These are phyloP conservation scores for Xestia ashworthii DNA, from an alignment of 2,888 invertebrate genomes.

Conservation along the genomic window DNA sequence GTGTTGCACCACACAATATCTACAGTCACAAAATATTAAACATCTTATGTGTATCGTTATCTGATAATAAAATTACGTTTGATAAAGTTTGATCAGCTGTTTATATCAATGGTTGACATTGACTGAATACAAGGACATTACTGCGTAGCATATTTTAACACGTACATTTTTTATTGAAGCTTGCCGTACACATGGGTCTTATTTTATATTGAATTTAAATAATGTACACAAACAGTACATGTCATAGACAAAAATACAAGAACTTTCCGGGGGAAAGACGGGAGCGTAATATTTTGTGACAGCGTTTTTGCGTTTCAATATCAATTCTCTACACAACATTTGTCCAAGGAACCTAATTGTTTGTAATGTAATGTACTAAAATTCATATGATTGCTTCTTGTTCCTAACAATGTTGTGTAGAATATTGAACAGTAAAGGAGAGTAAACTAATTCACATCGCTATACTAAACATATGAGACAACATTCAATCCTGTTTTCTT, in stretches of 20 bases:
- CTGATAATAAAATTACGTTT: conserved; percentile 62
- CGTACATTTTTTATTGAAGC: conserved; percentile 60
- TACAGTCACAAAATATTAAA: conserved; percentile 79
- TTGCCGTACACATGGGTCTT: conserved; percentile 60
- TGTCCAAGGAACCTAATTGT: conserved; percentile 39
- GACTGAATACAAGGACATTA: conserved; percentile 42
- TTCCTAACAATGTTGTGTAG: conserved; percentile 76
- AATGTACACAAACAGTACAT: conserved; percentile 50
- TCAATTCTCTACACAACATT: conserved; percentile 80
- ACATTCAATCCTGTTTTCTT: conserved; percentile 83
- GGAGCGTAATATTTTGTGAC: conserved; percentile 80
- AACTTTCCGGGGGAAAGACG: conserved; percentile 44
- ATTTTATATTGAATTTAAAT: conserved; percentile 23
- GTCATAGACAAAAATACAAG: conserved; percentile 13
- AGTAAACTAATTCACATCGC: conserved; percentile 80
- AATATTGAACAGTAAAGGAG: conserved; percentile 79
- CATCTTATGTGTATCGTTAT: conserved; percentile 65
- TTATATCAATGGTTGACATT: conserved; percentile 50
- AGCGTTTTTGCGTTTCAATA: conserved; percentile 77
- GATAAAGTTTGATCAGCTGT: conserved; percentile 55
- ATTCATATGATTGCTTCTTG: conserved; percentile 14
- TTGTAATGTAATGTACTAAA: conserved; percentile 9
- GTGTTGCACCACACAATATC: conserved; percentile 68
- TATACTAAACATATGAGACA: conserved; percentile 60
- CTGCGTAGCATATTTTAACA: conserved; percentile 54